Evolutionary conservation across 2,888 invertebrate species (phyloP), one percentile per base, ranked within the genome.

Genomic region (Neelides folsomi): DNA sequence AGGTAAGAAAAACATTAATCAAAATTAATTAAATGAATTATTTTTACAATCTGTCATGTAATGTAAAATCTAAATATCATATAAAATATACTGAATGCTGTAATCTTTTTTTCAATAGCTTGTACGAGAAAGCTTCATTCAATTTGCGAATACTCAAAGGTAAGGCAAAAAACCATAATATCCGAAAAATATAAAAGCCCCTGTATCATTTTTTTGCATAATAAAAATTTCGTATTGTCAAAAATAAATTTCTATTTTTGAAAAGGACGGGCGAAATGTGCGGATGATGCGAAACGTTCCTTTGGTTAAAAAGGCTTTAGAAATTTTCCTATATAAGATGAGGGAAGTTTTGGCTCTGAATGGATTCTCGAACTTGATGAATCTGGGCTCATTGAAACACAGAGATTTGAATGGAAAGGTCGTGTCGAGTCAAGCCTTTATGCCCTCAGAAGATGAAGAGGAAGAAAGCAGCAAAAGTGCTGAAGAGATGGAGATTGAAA

Each of bases 101-200:
- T 38, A 13, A 38, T 13, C 4, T 38, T 38, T 15, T 13, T n/a
- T 9, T n/a, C 7, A 27, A 3, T 13, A 38, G n/a, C 13, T 9
- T 38, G 15, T 9, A 50, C 44, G 2, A 13, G 44, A 37, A 44
- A 37, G 37, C 15, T 50, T 12, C 44, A 44, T 10, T 6, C n/a
- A 16, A 52, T 58, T 40, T 60, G 60, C 46, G 58, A 58, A 40
- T 55, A 60, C 47, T 55, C 60, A 10, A 60, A 58, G 51, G 58
- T 58, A 53, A 47, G n/a, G n/a, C n/a, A 20, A 27, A 27, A 7
- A 7, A 27, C 4, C 3, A 27, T 27, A 27, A 27, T 5, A 7
- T 7, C 27, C 4, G 27, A 27, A 27, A 27, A 27, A 27, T 27
- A 16, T 8, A 8, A 35, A 38, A 46, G 20, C 12, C 9, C 15